Conservation (phyloP, 2,113 vertebrate species). For the Coturnix japonica region DNA sequence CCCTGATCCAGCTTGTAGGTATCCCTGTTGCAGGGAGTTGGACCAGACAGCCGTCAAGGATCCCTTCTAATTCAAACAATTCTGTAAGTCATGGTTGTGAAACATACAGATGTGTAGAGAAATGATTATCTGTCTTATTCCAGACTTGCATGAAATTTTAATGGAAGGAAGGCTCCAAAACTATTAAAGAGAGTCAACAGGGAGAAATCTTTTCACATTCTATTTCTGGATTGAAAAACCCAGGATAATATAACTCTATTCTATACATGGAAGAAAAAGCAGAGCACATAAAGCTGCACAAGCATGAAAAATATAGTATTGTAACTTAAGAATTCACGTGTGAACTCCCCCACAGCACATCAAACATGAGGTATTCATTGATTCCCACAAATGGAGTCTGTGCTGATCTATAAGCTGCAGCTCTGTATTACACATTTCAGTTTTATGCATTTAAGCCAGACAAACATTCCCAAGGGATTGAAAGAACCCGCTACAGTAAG, state of each 20-base stretch:
- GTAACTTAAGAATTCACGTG: slow-evolving; percentile 46
- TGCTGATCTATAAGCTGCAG: slow-evolving; percentile 63
- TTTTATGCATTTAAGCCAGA: slow-evolving; percentile 57
- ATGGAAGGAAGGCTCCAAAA: background rate
- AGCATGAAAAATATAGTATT: background rate
- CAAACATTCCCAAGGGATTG: slow-evolving; percentile 51
- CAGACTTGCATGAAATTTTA: background rate
- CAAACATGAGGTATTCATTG: slow-evolving; percentile 55
- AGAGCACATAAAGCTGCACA: background rate
- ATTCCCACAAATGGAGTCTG: slow-evolving; percentile 47
- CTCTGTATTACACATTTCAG: slow-evolving; percentile 55
- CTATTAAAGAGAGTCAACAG: background rate
- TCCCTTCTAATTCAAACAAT: no score
- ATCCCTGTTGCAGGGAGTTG: no score
- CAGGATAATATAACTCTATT: background rate
- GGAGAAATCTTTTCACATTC: background rate
- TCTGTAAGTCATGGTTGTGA: background rate
- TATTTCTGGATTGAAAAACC: background rate
- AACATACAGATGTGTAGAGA: background rate
- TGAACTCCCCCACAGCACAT: slow-evolving; percentile 39
- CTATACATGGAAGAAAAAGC: background rate
- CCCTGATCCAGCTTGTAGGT: no score
- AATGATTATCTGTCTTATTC: background rate
- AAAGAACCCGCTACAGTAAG: slow-evolving; percentile 50
- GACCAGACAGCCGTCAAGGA: no score